Base-by-base conservation (phyloP, 2,888 invertebrate genomes). In the Eupithecia tripunctaria region DNA sequence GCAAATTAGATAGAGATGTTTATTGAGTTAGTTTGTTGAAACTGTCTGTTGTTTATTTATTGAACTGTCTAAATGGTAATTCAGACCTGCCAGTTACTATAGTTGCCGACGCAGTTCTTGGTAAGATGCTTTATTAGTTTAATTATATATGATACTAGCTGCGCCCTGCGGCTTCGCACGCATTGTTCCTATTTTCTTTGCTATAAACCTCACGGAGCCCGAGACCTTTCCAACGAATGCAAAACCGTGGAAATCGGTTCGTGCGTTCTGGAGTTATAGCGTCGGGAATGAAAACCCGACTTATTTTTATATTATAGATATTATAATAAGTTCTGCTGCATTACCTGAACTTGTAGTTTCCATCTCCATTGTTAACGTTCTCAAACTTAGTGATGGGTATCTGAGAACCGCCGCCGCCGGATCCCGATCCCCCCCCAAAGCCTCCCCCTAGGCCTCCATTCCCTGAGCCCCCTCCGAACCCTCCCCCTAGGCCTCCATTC, bases 331-430 rank as follows among this genome's bases (percentile, higher is more conserved):
- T 21, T 51, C 4, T 10, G 51, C 7, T 10, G 1, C 12, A 29
- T 86, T 86, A 96, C 96, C 95, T 95, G 88, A 95, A 96, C 76
- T 92, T 94, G 83, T 96, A 96, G 79, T 91, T 95, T 76, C 96
- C 96, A 80, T 96, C 96, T 59, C 96, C 96, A 82, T 96, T 96
- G 89, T 96, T 96, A 71, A 94, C 95, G 79, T 96, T 96, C 77
- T 95, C 95, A 82, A 95, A 96, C 79, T 95, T 94, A 18, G 96
- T 88, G 79, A 96, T 96, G 12, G 96, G 96, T 77, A 91, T 90
- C 77, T 91, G 88, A 15, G 88, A 85, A 32, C 91, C 95, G 87
- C 84, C 89, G 77, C 92, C 84, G 41, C 86, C 82, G 0, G 36
- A 36, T 5, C 36, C 36, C 0, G 36, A 36, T 1, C 36, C 36